A percentile compares a stretch with the other conserved stretches of the same genome.
Conservation (phyloP, 2,888 invertebrate genomes). For the Drosophila subquinaria region DNA sequence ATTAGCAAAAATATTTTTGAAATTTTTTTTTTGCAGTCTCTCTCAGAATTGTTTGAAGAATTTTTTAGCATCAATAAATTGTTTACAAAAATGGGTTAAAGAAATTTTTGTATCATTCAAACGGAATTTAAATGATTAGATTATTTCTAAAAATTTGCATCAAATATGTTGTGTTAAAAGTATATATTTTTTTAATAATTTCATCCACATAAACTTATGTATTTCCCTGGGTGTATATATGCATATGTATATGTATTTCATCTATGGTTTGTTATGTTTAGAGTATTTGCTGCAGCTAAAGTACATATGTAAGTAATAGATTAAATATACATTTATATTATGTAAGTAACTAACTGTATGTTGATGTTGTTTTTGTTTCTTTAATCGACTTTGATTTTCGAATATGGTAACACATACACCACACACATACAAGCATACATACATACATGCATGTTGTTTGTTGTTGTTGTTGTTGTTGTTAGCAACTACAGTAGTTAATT, state of each 20-base stretch:
- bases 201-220: too few species aligned
- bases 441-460: background rate
- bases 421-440: slow-evolving; percentile 6
- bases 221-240: slow-evolving; percentile 5
- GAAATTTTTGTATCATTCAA: too few species aligned
- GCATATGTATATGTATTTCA: slow-evolving; percentile 24
- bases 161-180: too few species aligned
- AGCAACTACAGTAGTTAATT: slow-evolving; percentile 56
- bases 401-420: slow-evolving; percentile 22
- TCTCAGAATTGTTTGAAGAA: too few species aligned
- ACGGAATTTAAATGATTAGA: too few species aligned
- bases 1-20: too few species aligned
- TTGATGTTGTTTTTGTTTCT: slow-evolving; percentile 1
- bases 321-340: slow-evolving; percentile 19
- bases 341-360: slow-evolving; percentile 39
- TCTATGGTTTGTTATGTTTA: slow-evolving; percentile 14
- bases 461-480: slow-evolving; percentile 10
- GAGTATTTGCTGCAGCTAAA: slow-evolving; percentile 49
- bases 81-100: too few species aligned
- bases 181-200: too few species aligned
- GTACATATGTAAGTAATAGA: slow-evolving; percentile 16
- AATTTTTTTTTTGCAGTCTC: too few species aligned
- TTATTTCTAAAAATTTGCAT: too few species aligned
- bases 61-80: too few species aligned
- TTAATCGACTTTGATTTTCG: background rate